These are phyloP conservation scores for Colistium nudipinnis DNA, from an alignment of 2,113 vertebrate genomes.

Conservation along the genomic window DNA sequence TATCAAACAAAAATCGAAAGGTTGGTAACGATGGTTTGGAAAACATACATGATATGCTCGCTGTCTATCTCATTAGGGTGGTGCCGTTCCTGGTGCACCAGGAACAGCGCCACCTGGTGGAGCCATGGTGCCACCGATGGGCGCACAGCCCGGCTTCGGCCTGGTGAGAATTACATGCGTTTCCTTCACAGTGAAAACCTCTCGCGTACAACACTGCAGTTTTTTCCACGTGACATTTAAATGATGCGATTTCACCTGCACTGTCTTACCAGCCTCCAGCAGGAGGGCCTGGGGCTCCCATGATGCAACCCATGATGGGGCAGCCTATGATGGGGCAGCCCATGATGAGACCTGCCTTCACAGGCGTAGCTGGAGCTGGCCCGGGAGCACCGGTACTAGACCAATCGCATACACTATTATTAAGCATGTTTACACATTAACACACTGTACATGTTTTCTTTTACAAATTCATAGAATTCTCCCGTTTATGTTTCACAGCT, in stretches of 20 bases:
- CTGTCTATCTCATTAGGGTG: conserved; percentile 54
- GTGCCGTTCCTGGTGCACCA: conserved; percentile 78
- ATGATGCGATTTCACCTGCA: no score
- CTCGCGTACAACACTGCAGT: neutral
- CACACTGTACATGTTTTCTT: neutral
- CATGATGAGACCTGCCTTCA: conserved; percentile 94
- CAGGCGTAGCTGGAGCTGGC: conserved; percentile 72
- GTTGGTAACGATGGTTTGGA: neutral
- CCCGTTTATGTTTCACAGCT: conserved; percentile 80
- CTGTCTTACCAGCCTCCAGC: conserved; percentile 82
- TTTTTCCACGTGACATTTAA: neutral
- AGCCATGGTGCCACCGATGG: conserved; percentile 78
- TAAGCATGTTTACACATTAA: neutral
- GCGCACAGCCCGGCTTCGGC: conserved; percentile 89
- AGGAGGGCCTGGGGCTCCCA: conserved; percentile 87
- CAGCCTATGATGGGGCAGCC: conserved; percentile 89
- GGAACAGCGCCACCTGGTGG: conserved; percentile 82
- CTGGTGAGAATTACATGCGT: conserved; percentile 88
- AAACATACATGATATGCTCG: conserved; percentile 1
- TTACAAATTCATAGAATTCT: neutral
- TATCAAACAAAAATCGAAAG: no score
- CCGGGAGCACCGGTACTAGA: conserved; percentile 87
- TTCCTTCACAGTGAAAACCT: neutral
- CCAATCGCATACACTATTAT: neutral
- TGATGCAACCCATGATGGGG: conserved; percentile 92